Conservation (phyloP, 2,113 vertebrate genomes). For the Ciconia maguari region DNA sequence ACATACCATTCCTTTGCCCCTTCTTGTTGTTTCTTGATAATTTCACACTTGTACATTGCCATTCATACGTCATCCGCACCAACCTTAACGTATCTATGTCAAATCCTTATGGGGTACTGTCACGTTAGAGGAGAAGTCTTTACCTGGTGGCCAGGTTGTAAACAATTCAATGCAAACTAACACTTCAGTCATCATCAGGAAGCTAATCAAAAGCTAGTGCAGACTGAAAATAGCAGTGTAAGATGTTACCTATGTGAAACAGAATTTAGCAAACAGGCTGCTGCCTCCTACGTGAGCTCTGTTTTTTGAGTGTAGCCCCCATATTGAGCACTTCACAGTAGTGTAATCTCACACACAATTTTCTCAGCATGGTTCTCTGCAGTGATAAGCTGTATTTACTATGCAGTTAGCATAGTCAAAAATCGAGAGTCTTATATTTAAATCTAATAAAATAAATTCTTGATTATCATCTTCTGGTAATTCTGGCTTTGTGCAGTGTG, state of each 20-base stretch:
- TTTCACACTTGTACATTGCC: background rate
- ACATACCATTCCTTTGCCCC: background rate
- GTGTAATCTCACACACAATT: background rate
- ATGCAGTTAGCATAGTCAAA: background rate
- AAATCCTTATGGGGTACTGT: background rate
- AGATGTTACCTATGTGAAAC: background rate
- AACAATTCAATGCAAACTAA: background rate
- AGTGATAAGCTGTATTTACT: conserved; percentile 11
- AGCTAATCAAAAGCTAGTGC: background rate
- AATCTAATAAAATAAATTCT: background rate
- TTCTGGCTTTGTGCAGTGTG: background rate
- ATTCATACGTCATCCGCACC: background rate
- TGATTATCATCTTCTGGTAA: background rate
- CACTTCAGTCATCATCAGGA: background rate
- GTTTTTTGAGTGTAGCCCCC: background rate
- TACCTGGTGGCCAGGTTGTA: background rate
- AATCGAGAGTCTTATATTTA: background rate
- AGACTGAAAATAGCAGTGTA: background rate
- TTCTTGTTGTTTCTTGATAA: background rate
- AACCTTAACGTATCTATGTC: background rate
- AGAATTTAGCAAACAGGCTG: background rate
- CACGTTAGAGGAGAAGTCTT: background rate
- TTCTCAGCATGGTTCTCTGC: conserved; percentile 13
- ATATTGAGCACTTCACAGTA: background rate
- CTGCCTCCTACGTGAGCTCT: background rate